Evolutionary conservation across 2,113 vertebrate genomes (phyloP).

Genomic region (Gymnobelideus leadbeateri): DNA sequence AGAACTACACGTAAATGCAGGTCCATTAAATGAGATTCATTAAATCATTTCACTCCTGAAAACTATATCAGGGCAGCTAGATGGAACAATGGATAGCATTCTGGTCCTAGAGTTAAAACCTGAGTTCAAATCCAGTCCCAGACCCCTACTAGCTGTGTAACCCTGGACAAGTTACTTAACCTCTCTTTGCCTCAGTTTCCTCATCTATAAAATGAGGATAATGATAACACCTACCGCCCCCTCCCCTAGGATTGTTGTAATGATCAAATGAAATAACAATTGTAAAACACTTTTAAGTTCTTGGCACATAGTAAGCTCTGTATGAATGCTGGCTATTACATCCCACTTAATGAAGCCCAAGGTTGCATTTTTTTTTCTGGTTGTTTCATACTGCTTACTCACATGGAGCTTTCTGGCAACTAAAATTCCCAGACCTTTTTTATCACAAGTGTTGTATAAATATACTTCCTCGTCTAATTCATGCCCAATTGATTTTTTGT

Average conservation of each 20-base stretch:
- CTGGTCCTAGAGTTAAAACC: not conserved
- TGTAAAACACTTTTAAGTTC: not conserved
- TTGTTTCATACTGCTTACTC: not conserved
- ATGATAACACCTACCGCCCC: not conserved
- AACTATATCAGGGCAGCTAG: not conserved
- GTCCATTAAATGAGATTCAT: not conserved
- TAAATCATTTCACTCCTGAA: not conserved
- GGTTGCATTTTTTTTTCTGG: not conserved
- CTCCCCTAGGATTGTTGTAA: not conserved
- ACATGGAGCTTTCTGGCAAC: not conserved
- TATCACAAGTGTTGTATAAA: not conserved
- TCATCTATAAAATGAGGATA: not conserved
- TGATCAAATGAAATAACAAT: not conserved
- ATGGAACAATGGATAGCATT: not conserved
- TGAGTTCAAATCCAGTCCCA: not conserved
- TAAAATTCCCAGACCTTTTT: not conserved
- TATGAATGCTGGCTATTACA: not conserved
- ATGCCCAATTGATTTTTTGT: not conserved
- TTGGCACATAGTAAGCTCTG: not conserved
- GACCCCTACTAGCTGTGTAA: not conserved
- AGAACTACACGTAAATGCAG: not conserved
- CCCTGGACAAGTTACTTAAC: not conserved
- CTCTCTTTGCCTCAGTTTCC: not conserved
- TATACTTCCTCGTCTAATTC: not conserved
- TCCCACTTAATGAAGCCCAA: not conserved